Base-by-base conservation (phyloP, 1,140 invertebrate genomes). In the Grapholita molesta region DNA sequence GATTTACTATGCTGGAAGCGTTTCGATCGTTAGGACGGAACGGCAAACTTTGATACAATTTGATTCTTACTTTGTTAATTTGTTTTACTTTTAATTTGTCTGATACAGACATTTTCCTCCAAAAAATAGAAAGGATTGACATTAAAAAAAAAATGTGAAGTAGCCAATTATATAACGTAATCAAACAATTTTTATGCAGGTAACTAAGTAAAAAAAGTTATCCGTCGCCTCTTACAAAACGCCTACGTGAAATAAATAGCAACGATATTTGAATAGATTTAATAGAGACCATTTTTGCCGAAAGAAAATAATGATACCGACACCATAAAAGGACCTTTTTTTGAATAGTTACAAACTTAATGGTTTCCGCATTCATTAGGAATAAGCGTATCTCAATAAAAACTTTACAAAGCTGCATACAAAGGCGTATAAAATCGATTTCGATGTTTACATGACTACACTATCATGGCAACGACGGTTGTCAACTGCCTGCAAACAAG, bases 391-490 rank as follows among this genome's bases (percentile, higher is more conserved):
- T 35, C 33, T 35, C 33, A 35, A 35, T 12, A 12, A 35, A 35
- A 35, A 35, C 33, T n/a, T n/a, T 35, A 1, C 33, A 35, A 35
- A 35, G 12, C 11, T 38, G 5, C 35, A 5, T 38, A 38, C 15
- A 38, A 38, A 12, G 15, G 15, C 15, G 35, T 28, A 21, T 15
- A 35, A 68, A 76, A 86, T 88, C 78, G 80, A 87, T 87, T 79
- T 70, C 28, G 30, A 64, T 88, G 86, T 88, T 86, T 85, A 83
- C 78, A 65, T 75, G 68, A 67, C 38, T 66, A 66, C 68, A 38
- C 65, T 69, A 64, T 55, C 83, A 64, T 88, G 82, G 86, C 86
- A 88, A 88, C 85, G 72, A 66, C 25, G 33, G 35, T 35, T 38
- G n/a, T 52, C 12, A 24, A 38, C 68, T 12, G 21, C 28, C 68